Conservation (phyloP, 2,113 vertebrate genomes). For the Proterorhinus semilunaris region DNA sequence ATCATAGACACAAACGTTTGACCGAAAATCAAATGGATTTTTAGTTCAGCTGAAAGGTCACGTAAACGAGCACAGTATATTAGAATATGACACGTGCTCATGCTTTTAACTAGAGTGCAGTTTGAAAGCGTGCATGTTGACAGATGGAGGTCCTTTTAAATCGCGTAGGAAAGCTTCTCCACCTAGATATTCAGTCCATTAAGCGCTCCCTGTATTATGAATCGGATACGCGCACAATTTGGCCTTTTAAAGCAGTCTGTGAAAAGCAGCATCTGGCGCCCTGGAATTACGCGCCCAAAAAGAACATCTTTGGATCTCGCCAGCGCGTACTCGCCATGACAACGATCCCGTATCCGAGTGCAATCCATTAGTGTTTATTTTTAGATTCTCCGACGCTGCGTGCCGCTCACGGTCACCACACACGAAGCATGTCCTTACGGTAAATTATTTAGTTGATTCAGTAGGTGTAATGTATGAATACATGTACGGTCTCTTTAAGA, state of each 20-base stretch:
- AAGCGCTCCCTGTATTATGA: not conserved
- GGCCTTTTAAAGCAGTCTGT: not conserved
- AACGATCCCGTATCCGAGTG: conserved; percentile 18
- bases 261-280: not conserved
- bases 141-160: conserved; percentile 40
- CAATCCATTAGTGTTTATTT: conserved; percentile 55
- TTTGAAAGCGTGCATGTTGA: conserved; percentile 19
- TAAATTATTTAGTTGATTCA: conserved; percentile 60
- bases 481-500: no score
- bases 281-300: conserved; percentile 16
- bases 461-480: no score
- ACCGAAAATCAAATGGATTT: not conserved
- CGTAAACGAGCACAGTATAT: no score
- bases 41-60: not conserved
- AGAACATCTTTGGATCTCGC: conserved; percentile 18
- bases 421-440: conserved; percentile 23
- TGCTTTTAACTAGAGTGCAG: not conserved
- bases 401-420: conserved; percentile 23
- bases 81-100: not conserved
- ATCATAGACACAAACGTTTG: not conserved
- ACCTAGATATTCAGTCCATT: not conserved
- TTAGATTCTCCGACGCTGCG: conserved; percentile 37
- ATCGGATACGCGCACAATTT: not conserved
- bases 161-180: conserved; percentile 19
- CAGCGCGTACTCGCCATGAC: conserved; percentile 23